Base-by-base conservation (phyloP, 2,113 vertebrate genomes). In the Thamnaconus septentrionalis region DNA sequence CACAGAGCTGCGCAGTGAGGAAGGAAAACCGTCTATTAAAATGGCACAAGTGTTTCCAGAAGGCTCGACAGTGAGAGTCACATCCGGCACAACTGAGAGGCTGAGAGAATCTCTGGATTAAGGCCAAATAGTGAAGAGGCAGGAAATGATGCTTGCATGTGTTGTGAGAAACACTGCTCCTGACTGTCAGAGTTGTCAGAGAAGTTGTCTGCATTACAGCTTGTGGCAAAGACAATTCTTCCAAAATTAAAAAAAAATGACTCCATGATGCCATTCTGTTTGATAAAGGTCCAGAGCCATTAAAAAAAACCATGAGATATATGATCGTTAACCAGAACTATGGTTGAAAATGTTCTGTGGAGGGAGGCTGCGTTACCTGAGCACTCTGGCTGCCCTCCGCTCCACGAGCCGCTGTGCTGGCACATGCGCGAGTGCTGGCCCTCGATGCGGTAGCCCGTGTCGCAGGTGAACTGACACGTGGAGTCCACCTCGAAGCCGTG, bases 391-490 rank as follows among this genome's bases (percentile, higher is more conserved):
- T 98, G 95, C 0, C 53, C 81, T 5, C 95, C 94, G 0, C 94
- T 97, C 97, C 97, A 98, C 4, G 3, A 87, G 1, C 93, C 94
- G 0, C 91, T 84, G 42, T 93, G 93, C 91, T 89, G 93, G 83
- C 97, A 99, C 69, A 91, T 68, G 5, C 96, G 93, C 0, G 92
- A 94, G 51, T 87, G 92, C 56, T 95, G 92, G 0, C 94, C 94
- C 85, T 96, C 94, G 8, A 98, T 85, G 72, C 93, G 91, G 84
- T 96, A 96, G 5, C 97, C 97, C 0, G 86, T 89, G 56, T 61
- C 66, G 65, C 97, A 98, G 79, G 87, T 85, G 78, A 96, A 98
- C 67, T 94, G 92, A 6, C 97, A 98, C 74, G 93, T 92, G 66
- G 97, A 98, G 83, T 97, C 94, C 76, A 95, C 92, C 78, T 92